A percentile compares a stretch with the other conserved stretches of the same genome.
These are phyloP conservation scores for Macropis europaea DNA, from an alignment of 2,888 invertebrate genomes.

Conservation along the genomic window DNA sequence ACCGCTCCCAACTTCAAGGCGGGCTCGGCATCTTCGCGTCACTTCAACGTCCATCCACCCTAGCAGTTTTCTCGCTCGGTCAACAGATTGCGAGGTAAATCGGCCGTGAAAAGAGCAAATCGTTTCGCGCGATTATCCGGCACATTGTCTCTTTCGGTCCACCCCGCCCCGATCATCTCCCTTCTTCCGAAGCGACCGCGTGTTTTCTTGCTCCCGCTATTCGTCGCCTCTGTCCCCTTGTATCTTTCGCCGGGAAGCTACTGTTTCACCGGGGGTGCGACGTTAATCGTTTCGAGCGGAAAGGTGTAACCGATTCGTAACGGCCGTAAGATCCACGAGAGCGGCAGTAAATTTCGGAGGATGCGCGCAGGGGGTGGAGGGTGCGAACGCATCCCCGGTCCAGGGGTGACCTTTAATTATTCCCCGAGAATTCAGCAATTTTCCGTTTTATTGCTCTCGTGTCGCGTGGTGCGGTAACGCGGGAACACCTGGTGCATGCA, in stretches of 20 bases:
- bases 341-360: constrained; percentile 50
- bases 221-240: constrained; percentile 5
- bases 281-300: constrained; percentile 61
- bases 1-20: not conserved
- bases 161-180: constrained; percentile 13
- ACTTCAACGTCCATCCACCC: constrained; percentile 47
- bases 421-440: constrained; percentile 71
- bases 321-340: constrained; percentile 62
- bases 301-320: constrained; percentile 69
- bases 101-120: constrained; percentile 78
- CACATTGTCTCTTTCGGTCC: constrained; percentile 61
- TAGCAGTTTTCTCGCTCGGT: constrained; percentile 40
- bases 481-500: not conserved
- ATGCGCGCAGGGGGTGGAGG: constrained; percentile 1
- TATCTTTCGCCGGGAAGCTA: constrained; percentile 7
- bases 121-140: constrained; percentile 76
- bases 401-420: constrained; percentile 69
- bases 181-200: no score
- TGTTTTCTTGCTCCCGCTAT: not conserved
- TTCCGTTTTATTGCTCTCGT: constrained; percentile 69
- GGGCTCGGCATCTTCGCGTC: constrained; percentile 30
- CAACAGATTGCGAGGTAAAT: constrained; percentile 75
- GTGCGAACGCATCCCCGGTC: not conserved
- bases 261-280: constrained; percentile 43
- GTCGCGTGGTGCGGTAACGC: not conserved